phyloP scores from a whole-genome alignment of 23 tunicate species.

The Pegea sp. region DNA sequence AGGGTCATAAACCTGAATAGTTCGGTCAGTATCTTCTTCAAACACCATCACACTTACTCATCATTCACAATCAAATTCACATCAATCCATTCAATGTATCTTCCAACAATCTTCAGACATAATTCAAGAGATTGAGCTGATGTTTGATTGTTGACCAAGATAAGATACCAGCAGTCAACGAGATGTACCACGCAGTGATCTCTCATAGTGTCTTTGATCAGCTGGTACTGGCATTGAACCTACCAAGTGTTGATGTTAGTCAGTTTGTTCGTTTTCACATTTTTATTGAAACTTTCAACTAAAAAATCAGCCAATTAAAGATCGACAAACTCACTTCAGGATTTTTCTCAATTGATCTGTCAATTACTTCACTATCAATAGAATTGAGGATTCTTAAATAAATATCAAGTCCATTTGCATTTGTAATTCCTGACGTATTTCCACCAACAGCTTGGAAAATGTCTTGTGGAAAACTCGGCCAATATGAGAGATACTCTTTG shows the following conservation, averaged over 20 bases:
- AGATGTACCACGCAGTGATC: constrained; percentile 40
- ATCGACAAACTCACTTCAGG: constrained; percentile 24
- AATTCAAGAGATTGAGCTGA: background rate
- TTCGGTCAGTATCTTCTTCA: background rate
- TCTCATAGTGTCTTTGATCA: constrained; percentile 79
- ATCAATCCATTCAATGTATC: constrained; percentile 87
- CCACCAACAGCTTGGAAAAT: constrained; percentile 25
- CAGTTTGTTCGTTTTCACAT: too few relatives aligned
- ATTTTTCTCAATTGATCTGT: constrained; percentile 48
- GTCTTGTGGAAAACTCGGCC: constrained; percentile 53
- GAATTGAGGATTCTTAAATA: constrained; percentile 46
- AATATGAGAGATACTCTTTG: constrained; percentile 28
- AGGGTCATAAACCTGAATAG: constrained; percentile 26
- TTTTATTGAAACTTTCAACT: background rate
- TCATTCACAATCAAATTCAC: constrained; percentile 75
- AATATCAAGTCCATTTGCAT: constrained; percentile 25
- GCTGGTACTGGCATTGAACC: constrained; percentile 37
- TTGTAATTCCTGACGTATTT: constrained; percentile 1
- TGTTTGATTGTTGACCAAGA: constrained; percentile 3
- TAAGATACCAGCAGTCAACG: constrained; percentile 64
- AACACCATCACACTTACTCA: constrained; percentile 6
- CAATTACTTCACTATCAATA: constrained; percentile 81
- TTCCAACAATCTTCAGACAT: constrained; percentile 71
- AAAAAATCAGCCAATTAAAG: too few relatives aligned
- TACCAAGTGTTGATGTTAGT: too few relatives aligned